Base-by-base conservation (phyloP, 2,888 invertebrate genomes). In the Taenaris catops region DNA sequence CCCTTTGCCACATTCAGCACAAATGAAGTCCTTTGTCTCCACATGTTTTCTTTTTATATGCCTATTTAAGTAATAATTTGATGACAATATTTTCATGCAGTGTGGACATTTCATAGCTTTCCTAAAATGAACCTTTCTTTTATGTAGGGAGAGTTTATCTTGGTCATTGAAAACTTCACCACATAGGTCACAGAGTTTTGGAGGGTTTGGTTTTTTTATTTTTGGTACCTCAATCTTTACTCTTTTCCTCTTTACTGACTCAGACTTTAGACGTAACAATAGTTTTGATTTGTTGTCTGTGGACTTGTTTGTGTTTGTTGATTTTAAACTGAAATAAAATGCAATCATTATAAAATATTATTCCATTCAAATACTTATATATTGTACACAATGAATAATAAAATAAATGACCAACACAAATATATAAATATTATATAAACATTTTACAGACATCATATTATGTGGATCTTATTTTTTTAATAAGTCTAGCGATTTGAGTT, bases 141-240 rank as follows among this genome's bases (percentile, higher is more conserved):
- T 72, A 26, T 84, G 84, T n/a, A 39, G 3, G 1, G 46, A 46
- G 8, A 84, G 49, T 46, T 55, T 70, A 0, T 73, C 68, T 29
- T 56, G 57, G 2, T 45, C 58, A 31, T 60, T 59, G 32, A 75
- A 80, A 1, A 71, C 60, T 34, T 66, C 62, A 4, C 84, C 84
- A 40, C 84, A 84, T 0, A 74, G 43, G 38, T 81, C 81, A 46
- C 84, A 84, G 0, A 84, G 53, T 50, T 71, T 73, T 9, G 56
- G 48, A 12, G 53, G 53, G 8, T 55, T 49, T 4, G 52, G 27
- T 31, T 53, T 47, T 16, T 52, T 46, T 33, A 42, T 37, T 33
- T 58, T 62, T n/a, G 49, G 48, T 27, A 48, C 12, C 20, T 52
- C 49, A 24, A 48, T 40, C 16, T 48, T 51, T 24, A 51, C 24